These are phyloP conservation scores for Sarotherodon lohbergeri DNA, from an alignment of 2,113 vertebrate species.

Conservation along the genomic window DNA sequence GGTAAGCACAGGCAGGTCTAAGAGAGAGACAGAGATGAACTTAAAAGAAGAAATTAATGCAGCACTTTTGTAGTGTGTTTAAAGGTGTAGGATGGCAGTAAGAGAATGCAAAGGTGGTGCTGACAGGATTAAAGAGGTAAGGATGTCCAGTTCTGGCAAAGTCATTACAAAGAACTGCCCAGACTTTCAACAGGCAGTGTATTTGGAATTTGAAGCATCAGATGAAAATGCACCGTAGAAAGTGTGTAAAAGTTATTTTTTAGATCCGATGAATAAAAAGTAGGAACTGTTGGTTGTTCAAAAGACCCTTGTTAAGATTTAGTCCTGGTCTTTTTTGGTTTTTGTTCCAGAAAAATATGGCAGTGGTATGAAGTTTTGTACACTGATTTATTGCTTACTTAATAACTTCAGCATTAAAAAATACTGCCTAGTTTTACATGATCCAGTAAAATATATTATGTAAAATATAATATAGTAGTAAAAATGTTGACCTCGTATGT, in stretches of 20 bases:
- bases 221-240: not conserved
- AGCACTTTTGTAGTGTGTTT: not conserved
- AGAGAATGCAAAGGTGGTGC: not conserved
- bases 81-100: not conserved
- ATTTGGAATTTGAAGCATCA: not conserved
- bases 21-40: not conserved
- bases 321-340: not conserved
- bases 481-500: not conserved
- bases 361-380: not conserved
- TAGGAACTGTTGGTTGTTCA: not conserved
- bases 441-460: not conserved
- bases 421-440: not conserved
- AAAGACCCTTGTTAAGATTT: not conserved
- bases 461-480: not conserved
- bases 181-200: not conserved
- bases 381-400: not conserved
- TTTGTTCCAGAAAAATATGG: not conserved
- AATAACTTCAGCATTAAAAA: not conserved
- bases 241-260: not conserved
- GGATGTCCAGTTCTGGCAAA: not conserved
- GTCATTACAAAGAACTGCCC: not conserved
- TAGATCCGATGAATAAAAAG: not conserved
- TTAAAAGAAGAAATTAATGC: not conserved
- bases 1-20: constrained; percentile 42
- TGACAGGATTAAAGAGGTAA: not conserved